Percentiles rank a stretch among this genome's conserved stretches.
Conservation (phyloP, 2,797 vertebrate species). For the Tenualosa thibaudeaui region DNA sequence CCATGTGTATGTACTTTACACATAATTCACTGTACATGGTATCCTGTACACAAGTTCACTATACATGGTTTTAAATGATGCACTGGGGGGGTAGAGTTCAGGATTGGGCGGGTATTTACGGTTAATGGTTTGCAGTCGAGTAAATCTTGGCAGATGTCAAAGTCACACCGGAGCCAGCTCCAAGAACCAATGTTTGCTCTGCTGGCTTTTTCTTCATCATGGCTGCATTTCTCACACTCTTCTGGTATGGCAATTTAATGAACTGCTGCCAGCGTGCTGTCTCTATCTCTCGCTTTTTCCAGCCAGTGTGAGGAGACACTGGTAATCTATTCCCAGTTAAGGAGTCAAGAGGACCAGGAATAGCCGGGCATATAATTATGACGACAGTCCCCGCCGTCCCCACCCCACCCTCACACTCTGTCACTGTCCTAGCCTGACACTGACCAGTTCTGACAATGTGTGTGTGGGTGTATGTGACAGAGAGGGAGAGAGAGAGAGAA, state of each 20-base stretch:
- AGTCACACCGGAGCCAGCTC: neutral
- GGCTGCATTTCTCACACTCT: neutral
- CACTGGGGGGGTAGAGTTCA: neutral
- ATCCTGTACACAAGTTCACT: neutral
- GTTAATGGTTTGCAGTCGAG: neutral
- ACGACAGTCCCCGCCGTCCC: constrained; percentile 35
- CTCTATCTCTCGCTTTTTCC: neutral
- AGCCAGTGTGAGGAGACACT: constrained; percentile 4
- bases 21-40: too few relatives aligned
- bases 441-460: neutral
- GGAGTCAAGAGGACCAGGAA: constrained; percentile 34
- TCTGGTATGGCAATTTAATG: neutral
- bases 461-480: neutral
- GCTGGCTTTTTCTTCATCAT: neutral
- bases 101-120: neutral
- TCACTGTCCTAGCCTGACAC: constrained; percentile 21
- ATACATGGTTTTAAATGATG: neutral
- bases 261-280: neutral
- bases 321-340: constrained; percentile 25
- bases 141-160: constrained; percentile 1
- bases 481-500: neutral
- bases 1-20: neutral
- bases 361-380: constrained; percentile 41
- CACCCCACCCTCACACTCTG: constrained; percentile 11
- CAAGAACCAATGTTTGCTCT: neutral